Conservation (phyloP, 2,113 vertebrate species). For the Pyxicephalus adspersus region DNA sequence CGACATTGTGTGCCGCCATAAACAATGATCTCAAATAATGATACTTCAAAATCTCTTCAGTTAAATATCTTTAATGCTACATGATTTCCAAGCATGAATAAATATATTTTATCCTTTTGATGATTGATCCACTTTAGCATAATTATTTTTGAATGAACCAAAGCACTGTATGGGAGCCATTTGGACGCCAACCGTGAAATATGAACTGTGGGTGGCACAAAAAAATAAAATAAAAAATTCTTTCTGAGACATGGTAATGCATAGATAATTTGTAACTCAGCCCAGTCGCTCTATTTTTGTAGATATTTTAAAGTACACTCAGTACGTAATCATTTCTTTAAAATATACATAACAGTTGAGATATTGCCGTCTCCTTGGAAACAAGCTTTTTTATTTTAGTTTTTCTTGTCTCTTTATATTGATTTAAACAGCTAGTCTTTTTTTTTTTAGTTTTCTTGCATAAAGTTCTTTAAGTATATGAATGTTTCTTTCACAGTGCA, state of each 20-base stretch:
- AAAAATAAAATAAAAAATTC: background rate
- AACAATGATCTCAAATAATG: too few species aligned
- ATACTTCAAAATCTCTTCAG: too few species aligned
- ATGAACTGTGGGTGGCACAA: constrained; percentile 8
- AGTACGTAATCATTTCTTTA: background rate
- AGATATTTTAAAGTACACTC: constrained; percentile 11
- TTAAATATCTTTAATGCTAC: too few species aligned
- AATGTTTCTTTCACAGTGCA: too few species aligned
- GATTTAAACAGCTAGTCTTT: background rate
- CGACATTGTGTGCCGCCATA: too few species aligned
- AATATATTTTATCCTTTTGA: background rate
- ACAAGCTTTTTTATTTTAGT: constrained; percentile 7
- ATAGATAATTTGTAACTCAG: constrained; percentile 2
- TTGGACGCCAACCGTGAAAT: background rate
- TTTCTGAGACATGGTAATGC: background rate
- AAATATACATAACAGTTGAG: constrained; percentile 13
- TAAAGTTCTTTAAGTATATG: too few species aligned
- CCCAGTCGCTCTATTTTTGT: constrained; percentile 3
- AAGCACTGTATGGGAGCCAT: background rate
- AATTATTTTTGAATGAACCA: constrained; percentile 12
- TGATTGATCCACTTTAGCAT: constrained; percentile 5
- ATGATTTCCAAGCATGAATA: too few species aligned
- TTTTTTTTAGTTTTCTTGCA: too few species aligned
- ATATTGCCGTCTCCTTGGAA: background rate
- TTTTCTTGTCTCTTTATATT: background rate